These are phyloP conservation scores for Epinephelus awoara DNA, from an alignment of 2,797 vertebrate genomes.

Conservation along the genomic window DNA sequence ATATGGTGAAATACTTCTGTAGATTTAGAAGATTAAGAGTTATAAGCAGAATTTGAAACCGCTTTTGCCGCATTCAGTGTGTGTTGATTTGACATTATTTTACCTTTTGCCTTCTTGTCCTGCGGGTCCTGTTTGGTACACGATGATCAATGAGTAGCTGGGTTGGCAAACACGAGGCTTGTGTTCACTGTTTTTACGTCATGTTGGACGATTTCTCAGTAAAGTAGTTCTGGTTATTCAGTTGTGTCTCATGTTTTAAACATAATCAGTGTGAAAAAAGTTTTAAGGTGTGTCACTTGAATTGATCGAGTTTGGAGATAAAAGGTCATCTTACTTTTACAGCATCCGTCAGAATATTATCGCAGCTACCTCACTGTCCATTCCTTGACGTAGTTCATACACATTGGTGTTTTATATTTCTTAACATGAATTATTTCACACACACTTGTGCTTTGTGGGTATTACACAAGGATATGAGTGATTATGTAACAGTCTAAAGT, in stretches of 20 bases:
- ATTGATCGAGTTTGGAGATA: background rate
- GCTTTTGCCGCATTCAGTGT: background rate
- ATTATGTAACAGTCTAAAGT: constrained; percentile 59
- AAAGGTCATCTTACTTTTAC: background rate
- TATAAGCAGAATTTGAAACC: background rate
- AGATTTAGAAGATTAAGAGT: background rate
- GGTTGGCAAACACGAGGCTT: background rate
- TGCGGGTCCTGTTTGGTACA: background rate
- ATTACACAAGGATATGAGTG: constrained; percentile 27
- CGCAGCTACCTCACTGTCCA: background rate
- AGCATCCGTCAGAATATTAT: background rate
- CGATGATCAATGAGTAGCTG: background rate
- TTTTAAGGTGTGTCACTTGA: background rate
- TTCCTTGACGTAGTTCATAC: constrained; percentile 12
- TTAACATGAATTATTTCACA: constrained; percentile 45
- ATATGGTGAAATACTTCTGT: background rate
- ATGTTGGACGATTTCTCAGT: constrained; percentile 16
- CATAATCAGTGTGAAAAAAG: background rate
- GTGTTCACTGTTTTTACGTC: background rate
- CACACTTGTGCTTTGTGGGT: constrained; percentile 32
- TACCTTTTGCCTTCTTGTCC: background rate
- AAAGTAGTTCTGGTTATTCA: constrained; percentile 8
- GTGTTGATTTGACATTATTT: background rate
- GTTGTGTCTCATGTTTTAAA: background rate
- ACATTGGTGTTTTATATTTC: constrained; percentile 20